Evolutionary conservation across 1,140 invertebrate genomes (phyloP).

Genomic region (Paraescarpia echinospica): DNA sequence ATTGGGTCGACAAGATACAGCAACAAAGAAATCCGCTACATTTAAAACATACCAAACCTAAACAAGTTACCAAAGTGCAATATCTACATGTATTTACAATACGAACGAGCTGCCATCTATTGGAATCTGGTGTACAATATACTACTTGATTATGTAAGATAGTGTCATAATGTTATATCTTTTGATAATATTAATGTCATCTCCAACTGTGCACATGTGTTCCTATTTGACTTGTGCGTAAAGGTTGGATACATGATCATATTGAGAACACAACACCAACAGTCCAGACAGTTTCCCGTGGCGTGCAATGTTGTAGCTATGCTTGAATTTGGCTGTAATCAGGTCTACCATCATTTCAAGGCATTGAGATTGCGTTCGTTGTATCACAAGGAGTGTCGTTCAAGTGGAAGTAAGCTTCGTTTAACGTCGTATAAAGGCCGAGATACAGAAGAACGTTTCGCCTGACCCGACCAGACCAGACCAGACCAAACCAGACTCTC

Average conservation of each 20-base stretch:
- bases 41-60: neutral
- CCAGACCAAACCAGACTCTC: too few relatives aligned
- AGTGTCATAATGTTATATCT: neutral
- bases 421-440: too few relatives aligned
- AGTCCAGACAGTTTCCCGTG: neutral
- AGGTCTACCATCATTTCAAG: neutral
- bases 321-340: neutral
- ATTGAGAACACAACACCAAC: neutral
- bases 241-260: neutral
- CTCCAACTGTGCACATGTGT: neutral
- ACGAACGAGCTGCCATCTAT: neutral
- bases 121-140: neutral
- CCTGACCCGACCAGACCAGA: too few relatives aligned
- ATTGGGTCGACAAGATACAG: neutral
- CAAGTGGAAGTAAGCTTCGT: too few relatives aligned
- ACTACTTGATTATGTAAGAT: neutral
- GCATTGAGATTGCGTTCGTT: too few relatives aligned
- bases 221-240: neutral
- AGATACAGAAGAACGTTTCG: too few relatives aligned
- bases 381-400: too few relatives aligned
- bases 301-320: neutral
- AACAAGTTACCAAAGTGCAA: neutral
- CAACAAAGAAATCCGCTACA: neutral
- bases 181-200: neutral
- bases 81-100: neutral